phyloP scores from a whole-genome alignment of 2,797 vertebrate species.

The Girardinus metallicus region DNA sequence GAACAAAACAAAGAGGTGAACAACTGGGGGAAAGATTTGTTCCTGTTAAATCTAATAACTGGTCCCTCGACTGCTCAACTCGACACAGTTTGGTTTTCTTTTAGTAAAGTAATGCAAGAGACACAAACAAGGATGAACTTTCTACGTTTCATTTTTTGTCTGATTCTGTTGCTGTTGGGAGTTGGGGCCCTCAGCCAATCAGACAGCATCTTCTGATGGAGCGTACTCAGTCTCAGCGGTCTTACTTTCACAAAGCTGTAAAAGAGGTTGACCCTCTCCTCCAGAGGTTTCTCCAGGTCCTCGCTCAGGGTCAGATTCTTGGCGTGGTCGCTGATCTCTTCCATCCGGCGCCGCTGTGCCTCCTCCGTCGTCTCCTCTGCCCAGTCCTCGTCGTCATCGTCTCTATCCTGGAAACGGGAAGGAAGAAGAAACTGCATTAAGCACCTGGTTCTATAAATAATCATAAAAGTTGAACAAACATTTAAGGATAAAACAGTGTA shows the following conservation, averaged over 20 bases:
- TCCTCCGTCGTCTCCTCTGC: constrained; percentile 98
- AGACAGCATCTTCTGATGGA: background rate
- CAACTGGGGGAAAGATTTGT: background rate
- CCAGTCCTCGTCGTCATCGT: constrained; percentile 98
- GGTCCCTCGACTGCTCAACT: background rate
- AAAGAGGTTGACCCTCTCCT: constrained; percentile 95
- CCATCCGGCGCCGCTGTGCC: constrained; percentile 95
- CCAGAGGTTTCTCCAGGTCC: constrained; percentile 93
- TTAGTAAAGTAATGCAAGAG: background rate
- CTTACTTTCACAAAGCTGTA: constrained; percentile 98
- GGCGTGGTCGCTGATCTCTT: constrained; percentile 98
- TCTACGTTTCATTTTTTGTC: background rate
- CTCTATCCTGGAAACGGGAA: constrained; percentile 71
- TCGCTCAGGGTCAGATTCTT: constrained; percentile 97
- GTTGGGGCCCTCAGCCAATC: background rate
- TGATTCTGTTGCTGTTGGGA: background rate
- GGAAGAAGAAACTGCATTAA: background rate
- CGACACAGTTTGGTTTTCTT: background rate
- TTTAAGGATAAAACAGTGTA: background rate
- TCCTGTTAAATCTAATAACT: background rate
- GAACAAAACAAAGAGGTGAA: no score
- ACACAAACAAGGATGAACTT: background rate
- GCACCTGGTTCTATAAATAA: background rate
- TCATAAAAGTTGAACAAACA: background rate
- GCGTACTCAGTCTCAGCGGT: background rate